phyloP scores from a whole-genome alignment of 2,113 vertebrate species.

The Pseudonaja textilis region DNA sequence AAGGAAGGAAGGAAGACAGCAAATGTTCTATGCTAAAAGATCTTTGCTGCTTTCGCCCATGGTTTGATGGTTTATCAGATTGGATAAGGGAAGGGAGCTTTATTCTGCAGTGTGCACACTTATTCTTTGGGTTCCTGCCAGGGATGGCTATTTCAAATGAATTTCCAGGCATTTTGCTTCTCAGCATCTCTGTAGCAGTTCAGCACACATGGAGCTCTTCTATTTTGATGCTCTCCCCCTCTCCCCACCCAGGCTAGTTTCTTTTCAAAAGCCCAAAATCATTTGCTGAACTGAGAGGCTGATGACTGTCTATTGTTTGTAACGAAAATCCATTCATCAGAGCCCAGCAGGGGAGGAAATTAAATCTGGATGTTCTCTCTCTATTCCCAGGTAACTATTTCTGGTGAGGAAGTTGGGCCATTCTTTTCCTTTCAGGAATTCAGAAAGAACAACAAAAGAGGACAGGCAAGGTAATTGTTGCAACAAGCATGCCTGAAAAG shows the following conservation, averaged over 20 bases:
- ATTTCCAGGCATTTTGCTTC: background rate
- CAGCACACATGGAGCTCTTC: background rate
- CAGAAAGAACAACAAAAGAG: background rate
- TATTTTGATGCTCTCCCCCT: background rate
- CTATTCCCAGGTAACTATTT: constrained; percentile 21
- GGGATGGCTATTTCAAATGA: background rate
- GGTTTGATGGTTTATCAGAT: background rate
- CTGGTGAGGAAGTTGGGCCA: background rate
- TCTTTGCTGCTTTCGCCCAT: background rate
- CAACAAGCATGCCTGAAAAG: constrained; percentile 41
- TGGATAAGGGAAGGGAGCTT: background rate
- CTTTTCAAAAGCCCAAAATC: background rate
- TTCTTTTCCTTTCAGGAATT: background rate
- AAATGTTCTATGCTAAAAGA: background rate
- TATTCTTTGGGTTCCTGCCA: background rate
- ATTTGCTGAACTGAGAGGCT: background rate
- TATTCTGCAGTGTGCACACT: background rate
- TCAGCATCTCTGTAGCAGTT: background rate
- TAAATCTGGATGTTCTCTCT: constrained; percentile 27
- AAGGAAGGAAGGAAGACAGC: no score
- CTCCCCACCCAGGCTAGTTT: background rate
- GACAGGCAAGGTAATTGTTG: constrained; percentile 34
- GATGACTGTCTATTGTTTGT: constrained; percentile 18
- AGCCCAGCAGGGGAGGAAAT: background rate
- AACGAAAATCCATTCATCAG: constrained; percentile 26